Evolutionary conservation across 30 jellyfish, hydroid and myxozoan species (phyloP).

Genomic region (Clytia hemisphaerica): DNA sequence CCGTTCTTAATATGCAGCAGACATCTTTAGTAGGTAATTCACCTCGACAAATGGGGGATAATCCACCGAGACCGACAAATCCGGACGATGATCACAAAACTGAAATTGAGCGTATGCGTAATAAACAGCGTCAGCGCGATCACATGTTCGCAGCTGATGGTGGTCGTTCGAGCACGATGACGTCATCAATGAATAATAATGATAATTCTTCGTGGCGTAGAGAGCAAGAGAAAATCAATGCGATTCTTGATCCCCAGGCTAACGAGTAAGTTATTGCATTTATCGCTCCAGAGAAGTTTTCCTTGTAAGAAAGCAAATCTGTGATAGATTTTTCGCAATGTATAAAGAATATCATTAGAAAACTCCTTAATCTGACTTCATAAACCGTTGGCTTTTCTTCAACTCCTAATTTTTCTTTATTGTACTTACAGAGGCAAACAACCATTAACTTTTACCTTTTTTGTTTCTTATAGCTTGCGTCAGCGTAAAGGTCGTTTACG

Average conservation of each 20-base stretch:
- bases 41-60: neutral
- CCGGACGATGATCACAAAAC: constrained; percentile 79
- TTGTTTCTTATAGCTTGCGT: no score
- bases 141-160: constrained; percentile 8
- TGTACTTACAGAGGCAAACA: no score
- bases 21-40: constrained; percentile 46
- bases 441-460: no score
- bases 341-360: no score
- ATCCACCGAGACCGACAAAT: constrained; percentile 7
- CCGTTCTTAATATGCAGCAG: constrained; percentile 41
- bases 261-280: constrained; percentile 15
- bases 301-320: no score
- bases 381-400: no score
- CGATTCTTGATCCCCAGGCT: constrained; percentile 89
- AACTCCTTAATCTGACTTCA: no score
- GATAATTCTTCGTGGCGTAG: constrained; percentile 41
- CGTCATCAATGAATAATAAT: constrained; percentile 2
- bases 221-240: constrained; percentile 67
- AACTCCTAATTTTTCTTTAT: no score
- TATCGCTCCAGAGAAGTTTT: no score
- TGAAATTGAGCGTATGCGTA: constrained; percentile 78
- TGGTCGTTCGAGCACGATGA: constrained; percentile 35
- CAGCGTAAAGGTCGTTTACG: no score
- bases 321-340: no score
- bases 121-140: constrained; percentile 78